Base-by-base conservation (phyloP, 1,140 invertebrate genomes). In the Achatina immaculata region DNA sequence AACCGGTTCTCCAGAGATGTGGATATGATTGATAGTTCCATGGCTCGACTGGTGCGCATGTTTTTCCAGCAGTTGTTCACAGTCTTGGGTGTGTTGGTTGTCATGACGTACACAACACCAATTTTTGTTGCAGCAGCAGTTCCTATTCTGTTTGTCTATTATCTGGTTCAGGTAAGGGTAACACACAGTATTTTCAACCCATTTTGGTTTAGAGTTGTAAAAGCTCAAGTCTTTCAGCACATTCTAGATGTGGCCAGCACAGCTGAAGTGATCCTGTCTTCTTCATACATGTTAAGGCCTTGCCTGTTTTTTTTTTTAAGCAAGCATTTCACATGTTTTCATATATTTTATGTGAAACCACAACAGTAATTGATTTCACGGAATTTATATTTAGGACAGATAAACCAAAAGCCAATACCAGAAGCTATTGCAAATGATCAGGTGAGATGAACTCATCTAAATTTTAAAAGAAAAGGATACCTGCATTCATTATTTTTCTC, bases 81-180 rank as follows among this genome's bases (percentile, higher is more conserved):
- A 6, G 84, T 86, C 6, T 34, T 87, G 16, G 83, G 84, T 43
- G 85, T 85, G 14, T 40, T 89, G 19, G 83, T 86, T 21, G 96
- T 98, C 69, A 98, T 98, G 90, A 95, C 95, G 92, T 94, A 94
- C 89, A 95, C 95, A 82, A 98, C 97, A 62, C 96, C 96, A 0
- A 93, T 95, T 85, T 98, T 98, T 92, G 87, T 97, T 81, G 91
- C 93, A 7, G 94, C 96, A 51, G 95, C 97, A 82, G 69, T 97
- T 82, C 96, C 97, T 21, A 94, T 98, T 86, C 95, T 94, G 71
- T 80, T 96, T n/a, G 83, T 98, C 65, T 98, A 98, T 92, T 97
- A 96, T 90, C 94, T 98, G 84, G 94, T 97, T 82, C 93, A 94
- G 91, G 93, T 94, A 74, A 69, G 78, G 38, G 6, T 9, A 21